Conservation (phyloP, 2,113 vertebrate species). For the Dolichallabes microphthalmus region DNA sequence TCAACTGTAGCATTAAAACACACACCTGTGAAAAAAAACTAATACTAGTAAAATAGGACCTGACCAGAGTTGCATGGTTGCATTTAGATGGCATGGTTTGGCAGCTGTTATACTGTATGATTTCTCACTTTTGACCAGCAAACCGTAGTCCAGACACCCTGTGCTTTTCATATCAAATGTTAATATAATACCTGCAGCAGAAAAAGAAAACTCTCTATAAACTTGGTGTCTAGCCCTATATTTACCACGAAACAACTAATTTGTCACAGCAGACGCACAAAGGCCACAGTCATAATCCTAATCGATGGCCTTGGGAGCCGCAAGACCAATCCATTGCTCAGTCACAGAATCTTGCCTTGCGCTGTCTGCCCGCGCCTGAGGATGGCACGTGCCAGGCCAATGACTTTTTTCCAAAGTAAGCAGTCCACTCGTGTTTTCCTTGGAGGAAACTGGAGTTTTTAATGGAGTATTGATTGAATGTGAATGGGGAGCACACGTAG, state of each 20-base stretch:
- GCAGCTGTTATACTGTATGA: not conserved
- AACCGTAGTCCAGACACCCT: not conserved
- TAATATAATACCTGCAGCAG: slow-evolving; percentile 12
- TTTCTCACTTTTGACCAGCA: not conserved
- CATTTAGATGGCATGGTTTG: not conserved
- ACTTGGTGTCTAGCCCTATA: slow-evolving; percentile 33
- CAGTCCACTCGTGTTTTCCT: not conserved
- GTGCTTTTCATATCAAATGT: slow-evolving; percentile 20
- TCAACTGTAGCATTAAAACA: too few species aligned
- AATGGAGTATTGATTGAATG: slow-evolving; percentile 73
- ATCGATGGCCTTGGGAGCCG: slow-evolving; percentile 60
- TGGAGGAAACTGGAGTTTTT: slow-evolving; percentile 56
- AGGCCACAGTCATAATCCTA: slow-evolving; percentile 55
- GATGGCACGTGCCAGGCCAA: not conserved
- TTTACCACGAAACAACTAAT: slow-evolving; percentile 53
- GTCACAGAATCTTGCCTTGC: slow-evolving; percentile 58
- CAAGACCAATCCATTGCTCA: slow-evolving; percentile 54
- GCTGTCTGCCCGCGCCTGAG: slow-evolving; percentile 37
- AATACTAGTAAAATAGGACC: not conserved
- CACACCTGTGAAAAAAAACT: too few species aligned
- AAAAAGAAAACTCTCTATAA: slow-evolving; percentile 36
- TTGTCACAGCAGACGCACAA: slow-evolving; percentile 57
- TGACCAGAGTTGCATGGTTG: not conserved
- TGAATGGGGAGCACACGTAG: slow-evolving; percentile 63
- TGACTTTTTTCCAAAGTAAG: not conserved